phyloP scores from a whole-genome alignment of 1,140 invertebrate species.

The Nasonia longicornis region DNA sequence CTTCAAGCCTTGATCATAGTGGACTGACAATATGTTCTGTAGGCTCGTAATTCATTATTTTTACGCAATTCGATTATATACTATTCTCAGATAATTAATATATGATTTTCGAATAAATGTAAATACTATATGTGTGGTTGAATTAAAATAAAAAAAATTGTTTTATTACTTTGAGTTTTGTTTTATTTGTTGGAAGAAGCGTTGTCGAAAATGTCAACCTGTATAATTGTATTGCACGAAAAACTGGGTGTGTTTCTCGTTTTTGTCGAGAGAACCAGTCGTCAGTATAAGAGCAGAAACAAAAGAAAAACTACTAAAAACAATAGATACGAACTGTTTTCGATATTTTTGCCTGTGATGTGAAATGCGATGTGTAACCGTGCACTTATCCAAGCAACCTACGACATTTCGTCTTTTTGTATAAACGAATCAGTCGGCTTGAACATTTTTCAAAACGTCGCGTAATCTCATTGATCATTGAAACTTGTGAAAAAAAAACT shows the following conservation, averaged over 20 bases:
- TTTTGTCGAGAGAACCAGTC: neutral
- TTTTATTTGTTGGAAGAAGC: constrained; percentile 1
- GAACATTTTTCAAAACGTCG: constrained; percentile 55
- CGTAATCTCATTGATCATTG: constrained; percentile 37
- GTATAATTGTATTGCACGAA: neutral
- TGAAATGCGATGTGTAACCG: constrained; percentile 55
- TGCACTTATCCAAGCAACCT: constrained; percentile 56
- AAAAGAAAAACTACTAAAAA: constrained; percentile 5
- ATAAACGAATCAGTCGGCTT: constrained; percentile 51
- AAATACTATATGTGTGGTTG: constrained; percentile 33
- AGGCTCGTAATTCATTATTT: neutral
- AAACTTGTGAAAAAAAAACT: constrained; percentile 22
- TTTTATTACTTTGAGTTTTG: constrained; percentile 13
- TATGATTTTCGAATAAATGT: constrained; percentile 27
- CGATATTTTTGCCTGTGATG: constrained; percentile 58
- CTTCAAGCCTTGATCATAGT: neutral
- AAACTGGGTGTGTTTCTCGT: neutral
- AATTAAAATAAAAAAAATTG: constrained; percentile 35
- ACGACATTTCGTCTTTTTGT: constrained; percentile 54
- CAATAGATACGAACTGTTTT: constrained; percentile 40
- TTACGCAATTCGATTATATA: constrained; percentile 5
- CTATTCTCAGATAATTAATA: constrained; percentile 17
- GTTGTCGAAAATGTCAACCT: neutral
- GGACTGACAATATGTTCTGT: neutral
- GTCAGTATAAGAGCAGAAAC: neutral